Base-by-base conservation (phyloP, 2,113 vertebrate species). In the Falco punctatus region DNA sequence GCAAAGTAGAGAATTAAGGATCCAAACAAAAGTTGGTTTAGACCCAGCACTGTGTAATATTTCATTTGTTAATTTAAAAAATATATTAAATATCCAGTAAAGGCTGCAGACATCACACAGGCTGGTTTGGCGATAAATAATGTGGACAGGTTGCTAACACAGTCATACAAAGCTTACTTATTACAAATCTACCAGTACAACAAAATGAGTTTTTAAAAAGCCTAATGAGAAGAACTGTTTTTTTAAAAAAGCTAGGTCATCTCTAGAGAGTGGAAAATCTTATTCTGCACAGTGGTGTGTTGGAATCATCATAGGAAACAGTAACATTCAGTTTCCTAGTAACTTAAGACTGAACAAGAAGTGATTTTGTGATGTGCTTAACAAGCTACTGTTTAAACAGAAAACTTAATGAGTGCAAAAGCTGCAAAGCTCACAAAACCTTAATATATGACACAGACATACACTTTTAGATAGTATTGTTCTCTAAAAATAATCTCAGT, bases 11-110 rank as follows among this genome's bases (percentile, higher is more conserved):
- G 17, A 64, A 58, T 20, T 54, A 78, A 69, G 19, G 21, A 54
- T 40, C 20, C 3, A 79, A 69, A 46, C 1, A 89, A 38, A 75
- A 61, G 15, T 24, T 0, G 0, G 2, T 75, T 46, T 71, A 55
- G 18, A 40, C 42, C 11, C 24, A 61, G 9, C 3, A 57, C 3
- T 30, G 3, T 59, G 14, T 27, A 59, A 40, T 73, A 86, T 49
- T 80, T 61, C 7, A 67, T 61, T 79, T 79, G 0, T 10, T 65
- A 70, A 32, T 42, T 81, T 33, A 78, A 69, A 38, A 33, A 51
- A 5, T 42, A 20, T 46, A 30, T 28, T 71, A 54, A 89, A 49
- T 62, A 62, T 22, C 8, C 27, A 58, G 17, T 17, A 54, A 83
- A 86, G 18, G 6, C 23, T 4, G 2, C 15, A 70, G 9, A 66